These are phyloP conservation scores for Mergus octosetaceus DNA, from an alignment of 2,797 vertebrate species.

Conservation along the genomic window DNA sequence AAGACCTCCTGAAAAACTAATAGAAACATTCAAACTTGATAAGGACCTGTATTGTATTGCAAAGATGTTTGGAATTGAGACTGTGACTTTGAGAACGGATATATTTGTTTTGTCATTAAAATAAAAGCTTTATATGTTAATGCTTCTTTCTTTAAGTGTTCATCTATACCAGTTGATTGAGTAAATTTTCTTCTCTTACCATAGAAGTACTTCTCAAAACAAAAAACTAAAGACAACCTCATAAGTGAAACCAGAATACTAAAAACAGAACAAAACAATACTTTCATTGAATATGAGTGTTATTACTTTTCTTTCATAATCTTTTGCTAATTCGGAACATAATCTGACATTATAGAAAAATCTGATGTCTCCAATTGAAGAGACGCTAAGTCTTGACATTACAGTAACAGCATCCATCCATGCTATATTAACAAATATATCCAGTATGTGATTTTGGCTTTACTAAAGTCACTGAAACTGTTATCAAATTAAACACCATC, in stretches of 20 bases:
- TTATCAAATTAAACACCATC: background rate
- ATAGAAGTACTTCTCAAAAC: background rate
- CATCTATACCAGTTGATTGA: background rate
- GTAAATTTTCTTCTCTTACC: background rate
- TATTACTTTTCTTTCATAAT: background rate
- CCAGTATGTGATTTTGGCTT: background rate
- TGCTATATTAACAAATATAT: background rate
- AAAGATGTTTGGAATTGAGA: background rate
- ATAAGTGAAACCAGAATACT: background rate
- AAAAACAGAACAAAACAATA: background rate
- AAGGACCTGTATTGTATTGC: background rate
- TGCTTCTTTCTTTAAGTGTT: background rate
- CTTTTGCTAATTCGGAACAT: background rate
- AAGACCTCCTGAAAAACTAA: background rate
- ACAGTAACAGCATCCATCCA: background rate
- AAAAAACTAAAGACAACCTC: background rate
- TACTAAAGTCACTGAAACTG: background rate
- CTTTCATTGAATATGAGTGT: background rate
- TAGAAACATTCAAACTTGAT: background rate
- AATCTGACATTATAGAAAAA: background rate
- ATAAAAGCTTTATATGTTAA: background rate
- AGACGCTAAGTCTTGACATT: background rate
- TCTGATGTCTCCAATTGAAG: background rate
- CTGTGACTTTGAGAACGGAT: fast-evolving
- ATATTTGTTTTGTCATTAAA: background rate